phyloP scores from a whole-genome alignment of 2,797 vertebrate genomes.

The Eospalax fontanierii region DNA sequence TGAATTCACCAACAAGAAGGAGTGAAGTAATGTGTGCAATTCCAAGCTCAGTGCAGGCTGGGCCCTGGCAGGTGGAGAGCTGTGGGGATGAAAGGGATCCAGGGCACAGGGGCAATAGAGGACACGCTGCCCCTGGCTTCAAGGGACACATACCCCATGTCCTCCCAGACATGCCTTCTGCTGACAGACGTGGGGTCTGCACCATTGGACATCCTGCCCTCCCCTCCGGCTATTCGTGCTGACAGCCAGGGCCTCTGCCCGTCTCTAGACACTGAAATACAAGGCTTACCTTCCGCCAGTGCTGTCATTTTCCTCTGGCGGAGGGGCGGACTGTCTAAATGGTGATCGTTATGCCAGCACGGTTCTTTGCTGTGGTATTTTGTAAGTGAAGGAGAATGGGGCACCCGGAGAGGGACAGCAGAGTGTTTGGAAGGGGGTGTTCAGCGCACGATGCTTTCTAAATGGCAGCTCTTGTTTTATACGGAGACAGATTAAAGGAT shows the following conservation, averaged over 20 bases:
- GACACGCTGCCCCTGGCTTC: rapidly evolving
- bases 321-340: conserved; percentile 51
- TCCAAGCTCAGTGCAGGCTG: not conserved
- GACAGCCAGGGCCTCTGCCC: not conserved
- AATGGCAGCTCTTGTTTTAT: conserved; percentile 69
- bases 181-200: not conserved
- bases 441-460: not conserved
- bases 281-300: not conserved
- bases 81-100: not conserved
- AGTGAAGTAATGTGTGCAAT: not conserved
- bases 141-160: rapidly evolving
- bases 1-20: not conserved
- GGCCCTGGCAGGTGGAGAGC: not conserved
- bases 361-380: not conserved
- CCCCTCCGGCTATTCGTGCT: not conserved
- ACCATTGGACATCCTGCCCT: rapidly evolving
- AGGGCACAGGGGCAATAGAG: rapidly evolving
- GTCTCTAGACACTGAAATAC: not conserved
- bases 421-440: not conserved
- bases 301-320: conserved; percentile 65
- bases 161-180: rapidly evolving
- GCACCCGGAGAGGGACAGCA: not conserved
- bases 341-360: conserved; percentile 31
- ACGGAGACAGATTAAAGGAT: conserved; percentile 79
- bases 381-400: not conserved